Evolutionary conservation across 2,113 vertebrate genomes (phyloP).

Genomic region (Osmerus mordax): DNA sequence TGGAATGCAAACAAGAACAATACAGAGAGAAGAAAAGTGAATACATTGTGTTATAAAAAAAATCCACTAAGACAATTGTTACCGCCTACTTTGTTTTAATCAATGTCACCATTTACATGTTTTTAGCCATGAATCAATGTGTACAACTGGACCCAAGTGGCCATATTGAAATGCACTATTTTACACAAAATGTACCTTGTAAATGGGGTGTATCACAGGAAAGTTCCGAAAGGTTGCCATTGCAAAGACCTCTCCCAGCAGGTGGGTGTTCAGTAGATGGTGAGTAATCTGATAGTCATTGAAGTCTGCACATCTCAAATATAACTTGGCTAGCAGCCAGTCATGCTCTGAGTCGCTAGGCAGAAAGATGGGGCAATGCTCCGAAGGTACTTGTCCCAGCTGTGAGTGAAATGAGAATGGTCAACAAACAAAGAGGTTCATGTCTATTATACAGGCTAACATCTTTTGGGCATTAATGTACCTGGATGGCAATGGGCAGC

Average conservation of each 20-base stretch:
- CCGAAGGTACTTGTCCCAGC: constrained; percentile 28
- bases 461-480: constrained; percentile 17
- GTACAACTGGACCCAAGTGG: no score
- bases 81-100: no score
- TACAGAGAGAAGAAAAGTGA: no score
- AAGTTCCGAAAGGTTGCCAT: constrained; percentile 63
- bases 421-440: background rate
- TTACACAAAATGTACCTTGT: constrained; percentile 46
- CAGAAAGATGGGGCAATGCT: constrained; percentile 56
- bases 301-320: constrained; percentile 62
- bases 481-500: constrained; percentile 75
- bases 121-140: no score
- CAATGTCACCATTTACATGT: no score
- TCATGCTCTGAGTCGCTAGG: constrained; percentile 56
- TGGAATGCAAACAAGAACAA: background rate
- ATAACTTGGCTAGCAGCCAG: constrained; percentile 68
- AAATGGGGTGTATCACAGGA: constrained; percentile 62
- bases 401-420: constrained; percentile 6
- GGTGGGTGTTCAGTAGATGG: constrained; percentile 64
- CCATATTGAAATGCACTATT: no score
- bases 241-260: constrained; percentile 61
- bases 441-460: background rate
- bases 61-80: no score
- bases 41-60: no score
- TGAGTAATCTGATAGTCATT: constrained; percentile 53